These are phyloP conservation scores for Microplitis mediator DNA, from an alignment of 1,140 invertebrate species.

Conservation along the genomic window DNA sequence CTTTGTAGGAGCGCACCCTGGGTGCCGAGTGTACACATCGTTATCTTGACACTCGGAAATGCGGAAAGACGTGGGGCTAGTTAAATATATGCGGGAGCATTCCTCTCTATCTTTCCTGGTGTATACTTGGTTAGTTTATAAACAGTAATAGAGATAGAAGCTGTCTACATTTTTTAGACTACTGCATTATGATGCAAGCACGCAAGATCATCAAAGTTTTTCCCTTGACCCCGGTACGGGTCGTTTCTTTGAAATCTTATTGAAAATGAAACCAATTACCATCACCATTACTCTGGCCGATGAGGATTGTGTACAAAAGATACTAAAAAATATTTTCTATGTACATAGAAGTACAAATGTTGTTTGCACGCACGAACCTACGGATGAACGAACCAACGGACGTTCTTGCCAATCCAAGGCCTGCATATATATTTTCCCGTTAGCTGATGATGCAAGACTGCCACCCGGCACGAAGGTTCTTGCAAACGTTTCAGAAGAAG, in stretches of 20 bases:
- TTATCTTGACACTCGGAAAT: slow-evolving; percentile 36
- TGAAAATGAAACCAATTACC: slow-evolving; percentile 22
- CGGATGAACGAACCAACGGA: neutral
- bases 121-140: neutral
- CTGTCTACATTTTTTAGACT: neutral
- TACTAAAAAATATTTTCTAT: neutral
- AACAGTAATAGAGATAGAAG: neutral
- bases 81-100: neutral
- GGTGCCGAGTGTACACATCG: slow-evolving; percentile 36
- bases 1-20: neutral
- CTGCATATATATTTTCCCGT: slow-evolving; percentile 15
- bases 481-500: neutral
- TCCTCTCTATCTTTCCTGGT: neutral
- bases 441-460: slow-evolving; percentile 9
- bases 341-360: neutral
- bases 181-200: neutral
- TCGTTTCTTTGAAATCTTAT: neutral
- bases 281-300: too few species aligned
- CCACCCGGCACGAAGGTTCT: slow-evolving; percentile 7
- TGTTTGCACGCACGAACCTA: slow-evolving; percentile 4
- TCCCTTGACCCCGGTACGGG: neutral
- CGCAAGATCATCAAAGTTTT: neutral
- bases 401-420: neutral
- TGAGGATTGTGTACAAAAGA: too few species aligned
- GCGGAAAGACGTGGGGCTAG: slow-evolving; percentile 6